A percentile compares a stretch with the other conserved stretches of the same genome.
These are phyloP conservation scores for Odontocolon sp. DNA, from an alignment of 2,888 invertebrate genomes.

Conservation along the genomic window DNA sequence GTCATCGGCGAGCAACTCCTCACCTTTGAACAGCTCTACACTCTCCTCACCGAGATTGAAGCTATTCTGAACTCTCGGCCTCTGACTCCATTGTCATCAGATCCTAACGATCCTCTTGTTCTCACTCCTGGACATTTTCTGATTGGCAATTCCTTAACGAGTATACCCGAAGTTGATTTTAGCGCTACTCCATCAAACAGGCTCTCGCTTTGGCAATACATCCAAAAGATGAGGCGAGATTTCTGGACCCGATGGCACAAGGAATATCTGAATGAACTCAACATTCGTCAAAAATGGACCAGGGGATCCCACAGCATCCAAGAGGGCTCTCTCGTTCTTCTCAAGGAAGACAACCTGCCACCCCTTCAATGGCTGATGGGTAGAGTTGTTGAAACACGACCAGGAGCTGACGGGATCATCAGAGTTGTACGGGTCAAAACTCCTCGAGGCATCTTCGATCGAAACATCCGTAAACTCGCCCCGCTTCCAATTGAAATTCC, in stretches of 20 bases:
- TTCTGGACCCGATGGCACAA: constrained; percentile 53
- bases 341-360: constrained; percentile 29
- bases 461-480: constrained; percentile 4
- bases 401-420: background rate
- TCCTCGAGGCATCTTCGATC: background rate
- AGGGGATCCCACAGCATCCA: background rate
- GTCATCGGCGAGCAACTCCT: background rate
- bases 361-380: constrained; percentile 19
- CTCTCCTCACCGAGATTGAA: too few relatives aligned
- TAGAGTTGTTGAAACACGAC: constrained; percentile 1
- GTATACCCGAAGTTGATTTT: constrained; percentile 32
- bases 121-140: constrained; percentile 57
- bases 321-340: constrained; percentile 3
- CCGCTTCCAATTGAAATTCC: background rate
- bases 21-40: too few relatives aligned
- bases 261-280: constrained; percentile 53
- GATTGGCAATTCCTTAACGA: constrained; percentile 53
- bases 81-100: too few relatives aligned
- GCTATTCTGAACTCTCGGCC: too few relatives aligned
- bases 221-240: constrained; percentile 49
- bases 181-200: constrained; percentile 34
- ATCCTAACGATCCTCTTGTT: constrained; percentile 15
- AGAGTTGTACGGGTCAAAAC: constrained; percentile 2
- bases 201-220: constrained; percentile 51
- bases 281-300: constrained; percentile 49